phyloP scores from a whole-genome alignment of 1,140 invertebrate genomes.

The Heliconius hewitsoni region DNA sequence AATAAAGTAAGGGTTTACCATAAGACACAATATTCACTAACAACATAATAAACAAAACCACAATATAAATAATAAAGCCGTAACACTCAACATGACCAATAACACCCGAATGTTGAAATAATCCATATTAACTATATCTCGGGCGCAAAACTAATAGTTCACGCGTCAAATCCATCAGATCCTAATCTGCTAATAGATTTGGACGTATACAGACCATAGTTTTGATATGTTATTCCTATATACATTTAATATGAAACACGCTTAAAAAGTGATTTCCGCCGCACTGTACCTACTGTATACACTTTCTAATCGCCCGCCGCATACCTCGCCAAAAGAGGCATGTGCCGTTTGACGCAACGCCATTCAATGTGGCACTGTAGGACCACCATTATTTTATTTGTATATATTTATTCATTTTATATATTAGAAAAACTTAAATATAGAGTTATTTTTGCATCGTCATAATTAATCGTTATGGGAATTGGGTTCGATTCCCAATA shows the following conservation, averaged over 20 bases:
- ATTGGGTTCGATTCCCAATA: too few species aligned
- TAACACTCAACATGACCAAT: not conserved
- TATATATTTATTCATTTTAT: not conserved
- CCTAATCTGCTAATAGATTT: not conserved
- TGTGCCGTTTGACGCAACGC: constrained; percentile 55
- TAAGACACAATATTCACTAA: too few species aligned
- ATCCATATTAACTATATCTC: not conserved
- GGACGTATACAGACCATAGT: not conserved
- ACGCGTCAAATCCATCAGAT: not conserved
- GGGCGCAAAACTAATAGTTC: not conserved
- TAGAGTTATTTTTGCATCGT: not conserved
- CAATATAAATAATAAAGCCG: not conserved
- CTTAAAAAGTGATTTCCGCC: constrained; percentile 35
- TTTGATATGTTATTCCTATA: constrained; percentile 10
- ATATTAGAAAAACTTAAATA: not conserved
- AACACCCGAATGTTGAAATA: not conserved
- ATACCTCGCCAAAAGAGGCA: constrained; percentile 53
- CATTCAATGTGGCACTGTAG: constrained; percentile 49
- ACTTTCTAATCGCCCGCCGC: constrained; percentile 39
- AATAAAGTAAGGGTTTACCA: too few species aligned
- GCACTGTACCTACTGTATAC: not conserved
- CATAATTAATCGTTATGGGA: not conserved
- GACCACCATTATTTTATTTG: constrained; percentile 24
- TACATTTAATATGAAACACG: constrained; percentile 25
- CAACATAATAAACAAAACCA: not conserved